Evolutionary conservation across 2,888 invertebrate species (phyloP).

Genomic region (Catotricha subobsoleta): DNA sequence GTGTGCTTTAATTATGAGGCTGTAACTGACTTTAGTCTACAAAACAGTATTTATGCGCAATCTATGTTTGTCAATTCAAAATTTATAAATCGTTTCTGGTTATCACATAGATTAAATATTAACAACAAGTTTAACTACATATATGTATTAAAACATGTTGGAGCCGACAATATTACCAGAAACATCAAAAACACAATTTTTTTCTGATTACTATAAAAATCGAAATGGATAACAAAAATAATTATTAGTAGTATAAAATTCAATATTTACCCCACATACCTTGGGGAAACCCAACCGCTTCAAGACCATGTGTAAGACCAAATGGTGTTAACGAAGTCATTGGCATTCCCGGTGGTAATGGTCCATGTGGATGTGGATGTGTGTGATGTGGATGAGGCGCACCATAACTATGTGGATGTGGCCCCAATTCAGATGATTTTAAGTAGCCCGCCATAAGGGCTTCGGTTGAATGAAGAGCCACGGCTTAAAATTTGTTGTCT

Average conservation of each 20-base stretch:
- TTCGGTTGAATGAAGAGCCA: constrained; percentile 31
- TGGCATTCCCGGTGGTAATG: constrained; percentile 30
- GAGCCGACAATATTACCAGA: too few relatives aligned
- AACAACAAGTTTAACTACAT: too few relatives aligned
- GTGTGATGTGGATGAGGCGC: constrained; percentile 30
- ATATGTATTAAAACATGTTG: too few relatives aligned
- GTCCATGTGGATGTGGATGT: constrained; percentile 29
- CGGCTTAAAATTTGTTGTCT: constrained; percentile 16
- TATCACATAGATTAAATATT: too few relatives aligned
- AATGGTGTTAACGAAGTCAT: constrained; percentile 31
- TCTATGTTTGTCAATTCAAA: too few relatives aligned
- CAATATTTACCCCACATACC: constrained; percentile 33
- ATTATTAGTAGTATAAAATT: constrained; percentile 3
- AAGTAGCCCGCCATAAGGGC: constrained; percentile 32
- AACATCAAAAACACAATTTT: too few relatives aligned
- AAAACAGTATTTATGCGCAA: too few relatives aligned
- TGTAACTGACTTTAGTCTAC: too few relatives aligned
- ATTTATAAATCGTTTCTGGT: too few relatives aligned
- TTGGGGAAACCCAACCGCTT: constrained; percentile 31
- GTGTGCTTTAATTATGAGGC: too few relatives aligned
- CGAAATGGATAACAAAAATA: neutral
- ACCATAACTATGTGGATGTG: constrained; percentile 30
- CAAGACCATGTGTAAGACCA: constrained; percentile 30
- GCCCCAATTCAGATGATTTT: constrained; percentile 28
- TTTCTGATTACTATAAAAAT: neutral